A percentile compares a stretch with the other conserved stretches of the same genome.
Conservation (phyloP, 23 tunicate species). For the Trididemnum clinides region DNA sequence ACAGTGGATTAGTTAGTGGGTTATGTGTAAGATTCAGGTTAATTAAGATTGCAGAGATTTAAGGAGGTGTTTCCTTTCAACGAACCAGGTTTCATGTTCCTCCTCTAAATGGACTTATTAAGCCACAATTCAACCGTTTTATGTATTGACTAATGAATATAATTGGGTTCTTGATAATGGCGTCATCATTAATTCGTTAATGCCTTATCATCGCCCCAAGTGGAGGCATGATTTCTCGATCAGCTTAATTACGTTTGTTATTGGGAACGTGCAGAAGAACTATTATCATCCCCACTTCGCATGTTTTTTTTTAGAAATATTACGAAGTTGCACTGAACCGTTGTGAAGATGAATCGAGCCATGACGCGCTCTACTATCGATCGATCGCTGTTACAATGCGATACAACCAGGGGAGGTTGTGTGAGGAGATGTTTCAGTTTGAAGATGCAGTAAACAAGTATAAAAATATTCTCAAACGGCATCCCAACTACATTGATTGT, state of each 20-base stretch:
- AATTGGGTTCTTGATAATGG: no score
- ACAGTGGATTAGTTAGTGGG: no score
- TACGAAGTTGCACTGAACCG: constrained; percentile 93
- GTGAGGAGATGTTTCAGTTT: constrained; percentile 95
- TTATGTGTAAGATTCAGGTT: no score
- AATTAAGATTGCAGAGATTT: no score
- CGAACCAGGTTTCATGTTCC: not conserved
- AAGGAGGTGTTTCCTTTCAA: no score
- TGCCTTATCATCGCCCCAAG: no score
- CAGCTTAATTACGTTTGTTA: no score
- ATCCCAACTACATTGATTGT: constrained; percentile 91
- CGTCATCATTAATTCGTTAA: no score
- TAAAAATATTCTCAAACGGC: constrained; percentile 77
- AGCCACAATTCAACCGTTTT: not conserved
- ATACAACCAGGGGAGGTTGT: constrained; percentile 88
- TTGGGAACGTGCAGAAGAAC: not conserved
- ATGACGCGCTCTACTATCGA: constrained; percentile 71
- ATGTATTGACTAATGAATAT: no score
- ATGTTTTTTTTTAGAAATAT: constrained; percentile 55
- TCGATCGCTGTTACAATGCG: constrained; percentile 93
- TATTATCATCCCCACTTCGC: not conserved
- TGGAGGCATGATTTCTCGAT: no score
- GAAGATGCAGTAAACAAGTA: constrained; percentile 87
- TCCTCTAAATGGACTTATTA: not conserved
- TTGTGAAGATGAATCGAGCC: constrained; percentile 81